These are phyloP conservation scores for Augochlorella aurata DNA, from an alignment of 2,888 invertebrate species.

Conservation along the genomic window DNA sequence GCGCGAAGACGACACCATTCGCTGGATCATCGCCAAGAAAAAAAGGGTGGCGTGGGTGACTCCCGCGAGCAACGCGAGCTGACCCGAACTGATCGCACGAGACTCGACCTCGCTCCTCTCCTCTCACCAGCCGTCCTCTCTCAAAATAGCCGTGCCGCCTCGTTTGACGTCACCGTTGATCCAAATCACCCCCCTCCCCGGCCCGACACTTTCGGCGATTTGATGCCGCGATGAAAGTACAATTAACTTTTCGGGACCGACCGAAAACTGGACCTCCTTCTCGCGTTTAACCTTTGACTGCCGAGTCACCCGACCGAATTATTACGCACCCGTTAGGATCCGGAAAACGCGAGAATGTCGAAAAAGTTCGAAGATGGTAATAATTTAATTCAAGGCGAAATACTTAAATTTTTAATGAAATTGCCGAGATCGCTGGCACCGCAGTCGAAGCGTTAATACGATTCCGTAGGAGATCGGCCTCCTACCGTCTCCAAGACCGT, in stretches of 20 bases:
- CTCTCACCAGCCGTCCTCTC: conserved; percentile 49
- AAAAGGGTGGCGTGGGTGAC: conserved; percentile 74
- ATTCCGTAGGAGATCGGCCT: neutral
- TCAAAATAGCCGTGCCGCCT: conserved; percentile 69
- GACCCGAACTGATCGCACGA: conserved; percentile 67
- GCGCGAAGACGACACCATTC: conserved; percentile 47
- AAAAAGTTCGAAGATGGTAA: no score
- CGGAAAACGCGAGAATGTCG: no score
- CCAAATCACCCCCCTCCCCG: conserved; percentile 57
- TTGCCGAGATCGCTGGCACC: no score
- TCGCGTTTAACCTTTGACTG: no score
- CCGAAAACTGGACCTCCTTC: neutral
- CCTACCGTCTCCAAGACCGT: neutral
- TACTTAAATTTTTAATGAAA: no score
- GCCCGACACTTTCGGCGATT: conserved; percentile 35
- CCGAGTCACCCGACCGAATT: no score
- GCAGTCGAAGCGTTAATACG: neutral
- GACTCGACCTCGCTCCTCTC: conserved; percentile 66
- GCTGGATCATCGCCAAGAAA: conserved; percentile 66
- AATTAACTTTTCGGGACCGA: conserved; percentile 38
- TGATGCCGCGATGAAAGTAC: conserved; percentile 42
- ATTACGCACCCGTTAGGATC: no score
- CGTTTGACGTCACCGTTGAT: conserved; percentile 72
- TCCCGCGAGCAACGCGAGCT: conserved; percentile 68
- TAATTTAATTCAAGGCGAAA: no score